Base-by-base conservation (phyloP, 2,888 invertebrate genomes). In the Phania funesta region DNA sequence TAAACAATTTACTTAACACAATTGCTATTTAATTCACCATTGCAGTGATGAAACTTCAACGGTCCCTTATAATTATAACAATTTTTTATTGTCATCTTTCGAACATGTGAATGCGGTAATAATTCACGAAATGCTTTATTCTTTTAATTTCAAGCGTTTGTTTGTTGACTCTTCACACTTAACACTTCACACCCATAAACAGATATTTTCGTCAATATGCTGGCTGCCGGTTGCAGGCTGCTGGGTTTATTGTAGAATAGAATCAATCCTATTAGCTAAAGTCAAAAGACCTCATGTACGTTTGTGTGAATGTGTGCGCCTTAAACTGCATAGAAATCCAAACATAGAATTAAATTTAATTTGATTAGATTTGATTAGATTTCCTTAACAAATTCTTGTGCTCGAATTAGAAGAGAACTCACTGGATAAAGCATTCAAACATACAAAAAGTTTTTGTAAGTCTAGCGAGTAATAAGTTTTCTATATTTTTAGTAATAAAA, bases 381-480 rank as follows among this genome's bases (percentile, higher is more conserved):
- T 54, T 74, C 44, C 44, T 32, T 41, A 29, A 18, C 22, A 52
- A 32, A 58, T 50, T 41, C 29, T 26, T 41, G 20, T 7, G 20
- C 18, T 18, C 24, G n/a, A 13, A 48, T 8, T 22, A 16, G 35
- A 13, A 24, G 6, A 13, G n/a, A n/a, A 58, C 9, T 32, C 20
- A 16, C 48, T 26, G 22, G 13, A n/a, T 22, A 20, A 75, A n/a
- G 48, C 20, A 20, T 38, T 16, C 52, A 54, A n/a, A 16, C 41
- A 24, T 26, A 56, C 54, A 32, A 65, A 56, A 44, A 62, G 38
- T 38, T 64, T 68, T 62, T 74, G n/a, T 74, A 80, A 68, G 73
- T 79, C 20, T 50, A 58, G n/a, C n/a, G n/a, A n/a, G n/a, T 60
- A 74, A 80, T 68, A 80, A 75, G 75, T 74, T 74, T 75, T 48